These are phyloP conservation scores for Stomatorhinus ivindoensis DNA, from an alignment of 2,113 vertebrate species.

Conservation along the genomic window DNA sequence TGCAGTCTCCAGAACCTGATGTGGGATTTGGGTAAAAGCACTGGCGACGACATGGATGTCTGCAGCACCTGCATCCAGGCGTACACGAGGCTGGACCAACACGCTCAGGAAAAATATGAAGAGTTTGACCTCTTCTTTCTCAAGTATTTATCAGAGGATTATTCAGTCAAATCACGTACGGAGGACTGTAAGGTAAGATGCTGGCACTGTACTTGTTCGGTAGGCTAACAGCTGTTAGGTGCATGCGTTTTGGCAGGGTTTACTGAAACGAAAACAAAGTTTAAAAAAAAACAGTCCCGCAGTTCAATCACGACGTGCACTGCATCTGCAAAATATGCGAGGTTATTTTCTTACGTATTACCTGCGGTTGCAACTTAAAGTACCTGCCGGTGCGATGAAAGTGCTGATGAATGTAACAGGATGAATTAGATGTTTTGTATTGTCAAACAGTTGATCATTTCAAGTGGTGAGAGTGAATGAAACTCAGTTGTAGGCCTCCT, in stretches of 20 bases:
- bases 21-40: slow-evolving; percentile 62
- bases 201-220: background rate
- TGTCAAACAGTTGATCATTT: background rate
- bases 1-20: slow-evolving; percentile 70
- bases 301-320: background rate
- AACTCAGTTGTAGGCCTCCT: background rate
- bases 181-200: slow-evolving; percentile 72
- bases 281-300: background rate
- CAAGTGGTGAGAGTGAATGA: background rate
- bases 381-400: background rate
- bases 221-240: background rate
- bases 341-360: background rate
- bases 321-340: background rate
- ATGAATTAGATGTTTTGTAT: background rate
- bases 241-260: background rate
- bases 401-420: background rate
- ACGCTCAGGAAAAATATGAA: slow-evolving; percentile 85
- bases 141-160: slow-evolving; percentile 74
- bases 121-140: slow-evolving; percentile 76
- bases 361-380: background rate
- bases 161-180: slow-evolving; percentile 72
- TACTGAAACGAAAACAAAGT: background rate
- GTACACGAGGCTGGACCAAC: slow-evolving; percentile 75
- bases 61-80: slow-evolving; percentile 72
- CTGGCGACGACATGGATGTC: slow-evolving; percentile 60